Evolutionary conservation across 2,113 vertebrate genomes (phyloP).

Genomic region (Mastomys coucha): DNA sequence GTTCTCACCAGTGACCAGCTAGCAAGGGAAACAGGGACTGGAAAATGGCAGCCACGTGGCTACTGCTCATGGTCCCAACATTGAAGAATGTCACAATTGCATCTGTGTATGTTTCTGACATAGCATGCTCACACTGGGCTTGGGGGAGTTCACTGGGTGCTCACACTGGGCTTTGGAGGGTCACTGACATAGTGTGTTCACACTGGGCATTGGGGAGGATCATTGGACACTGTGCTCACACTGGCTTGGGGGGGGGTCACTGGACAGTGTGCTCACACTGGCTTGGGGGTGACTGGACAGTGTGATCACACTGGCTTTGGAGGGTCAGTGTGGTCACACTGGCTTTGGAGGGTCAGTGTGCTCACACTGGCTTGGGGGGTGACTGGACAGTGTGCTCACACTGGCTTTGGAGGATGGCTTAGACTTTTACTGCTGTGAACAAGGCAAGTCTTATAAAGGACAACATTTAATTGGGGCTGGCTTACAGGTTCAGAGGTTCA

Average conservation of each 20-base stretch:
- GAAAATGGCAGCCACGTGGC: neutral
- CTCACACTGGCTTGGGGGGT: neutral
- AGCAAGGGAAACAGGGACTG: neutral
- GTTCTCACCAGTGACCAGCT: neutral
- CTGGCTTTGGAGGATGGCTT: too few species aligned
- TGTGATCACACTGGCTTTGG: too few species aligned
- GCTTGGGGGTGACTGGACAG: neutral
- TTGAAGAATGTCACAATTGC: neutral
- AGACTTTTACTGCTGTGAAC: too few species aligned
- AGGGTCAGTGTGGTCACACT: too few species aligned
- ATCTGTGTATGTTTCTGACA: neutral
- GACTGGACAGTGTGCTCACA: too few species aligned
- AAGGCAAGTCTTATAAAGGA: too few species aligned
- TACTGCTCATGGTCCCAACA: neutral
- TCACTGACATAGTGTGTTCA: neutral
- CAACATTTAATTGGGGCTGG: too few species aligned
- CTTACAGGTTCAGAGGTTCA: too few species aligned
- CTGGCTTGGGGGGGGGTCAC: too few species aligned
- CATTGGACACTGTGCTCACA: too few species aligned
- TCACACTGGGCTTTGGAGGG: too few species aligned
- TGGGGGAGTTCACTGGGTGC: neutral
- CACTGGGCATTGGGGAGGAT: neutral
- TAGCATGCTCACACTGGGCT: neutral
- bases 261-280: neutral
- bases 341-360: too few species aligned